Conservation (phyloP, 2,888 invertebrate species). For the Notodromas monacha region DNA sequence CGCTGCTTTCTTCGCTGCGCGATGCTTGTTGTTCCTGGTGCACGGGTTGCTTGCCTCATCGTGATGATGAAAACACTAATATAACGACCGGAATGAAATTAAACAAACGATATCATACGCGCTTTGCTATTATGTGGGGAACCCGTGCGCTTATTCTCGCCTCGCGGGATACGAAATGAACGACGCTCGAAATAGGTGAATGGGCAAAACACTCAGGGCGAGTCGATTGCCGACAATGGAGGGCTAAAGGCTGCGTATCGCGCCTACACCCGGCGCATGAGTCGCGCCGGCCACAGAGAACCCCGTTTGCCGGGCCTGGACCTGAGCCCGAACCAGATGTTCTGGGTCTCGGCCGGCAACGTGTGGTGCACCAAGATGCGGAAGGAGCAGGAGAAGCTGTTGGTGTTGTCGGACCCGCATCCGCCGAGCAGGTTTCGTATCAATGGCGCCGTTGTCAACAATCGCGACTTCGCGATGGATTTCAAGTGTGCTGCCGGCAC, state of each 20-base stretch:
- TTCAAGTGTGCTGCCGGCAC: slow-evolving; percentile 26
- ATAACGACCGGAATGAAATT: too few relatives aligned
- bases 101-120: not conserved
- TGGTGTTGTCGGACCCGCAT: slow-evolving; percentile 37
- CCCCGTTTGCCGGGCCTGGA: slow-evolving; percentile 23
- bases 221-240: slow-evolving; percentile 19
- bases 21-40: too few relatives aligned
- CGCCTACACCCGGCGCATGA: slow-evolving; percentile 12
- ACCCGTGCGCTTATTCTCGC: not conserved
- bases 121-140: slow-evolving; percentile 1
- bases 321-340: slow-evolving; percentile 26
- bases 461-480: slow-evolving; percentile 25
- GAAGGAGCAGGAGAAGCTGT: slow-evolving; percentile 32
- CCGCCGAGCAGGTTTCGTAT: slow-evolving; percentile 24
- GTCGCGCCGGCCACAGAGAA: not conserved
- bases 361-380: slow-evolving; percentile 54
- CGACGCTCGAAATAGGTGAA: not conserved
- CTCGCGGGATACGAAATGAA: not conserved
- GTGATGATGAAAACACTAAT: too few relatives aligned
- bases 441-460: slow-evolving; percentile 26
- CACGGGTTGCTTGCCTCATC: too few relatives aligned
- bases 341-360: slow-evolving; percentile 53
- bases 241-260: slow-evolving; percentile 17
- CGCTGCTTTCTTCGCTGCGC: too few relatives aligned
- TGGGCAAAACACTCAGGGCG: slow-evolving; percentile 14